Evolutionary conservation across 2,888 invertebrate species (phyloP).

Genomic region (Mermis nigrescens): DNA sequence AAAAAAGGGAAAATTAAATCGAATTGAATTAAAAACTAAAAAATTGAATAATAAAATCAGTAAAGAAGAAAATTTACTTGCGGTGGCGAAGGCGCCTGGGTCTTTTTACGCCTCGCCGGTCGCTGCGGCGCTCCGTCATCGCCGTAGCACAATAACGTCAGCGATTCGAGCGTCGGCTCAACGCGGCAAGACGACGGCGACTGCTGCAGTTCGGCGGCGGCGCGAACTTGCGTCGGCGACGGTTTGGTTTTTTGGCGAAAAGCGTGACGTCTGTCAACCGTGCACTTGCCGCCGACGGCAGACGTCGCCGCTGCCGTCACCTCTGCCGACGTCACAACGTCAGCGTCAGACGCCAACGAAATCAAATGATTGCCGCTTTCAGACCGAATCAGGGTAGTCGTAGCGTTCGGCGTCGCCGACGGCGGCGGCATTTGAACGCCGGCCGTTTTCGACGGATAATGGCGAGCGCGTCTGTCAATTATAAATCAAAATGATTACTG

Average conservation of each 20-base stretch:
- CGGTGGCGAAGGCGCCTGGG: neutral
- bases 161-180: neutral
- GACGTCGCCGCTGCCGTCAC: neutral
- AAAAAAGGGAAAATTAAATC: too few relatives aligned
- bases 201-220: neutral
- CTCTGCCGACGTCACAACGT: neutral
- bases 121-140: neutral
- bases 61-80: neutral
- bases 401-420: too few relatives aligned
- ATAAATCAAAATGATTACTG: too few relatives aligned
- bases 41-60: neutral
- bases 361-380: conserved; percentile 11
- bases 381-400: conserved; percentile 9
- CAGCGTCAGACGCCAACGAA: neutral
- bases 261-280: neutral
- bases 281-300: neutral
- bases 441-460: too few relatives aligned
- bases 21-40: too few relatives aligned
- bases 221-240: neutral
- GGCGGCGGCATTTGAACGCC: too few relatives aligned
- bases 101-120: conserved; percentile 3
- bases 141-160: neutral
- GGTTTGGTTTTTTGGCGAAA: neutral
- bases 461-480: too few relatives aligned
- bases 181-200: neutral